Conservation (phyloP, 2,113 vertebrate genomes). For the Datnioides undecimradiatus region DNA sequence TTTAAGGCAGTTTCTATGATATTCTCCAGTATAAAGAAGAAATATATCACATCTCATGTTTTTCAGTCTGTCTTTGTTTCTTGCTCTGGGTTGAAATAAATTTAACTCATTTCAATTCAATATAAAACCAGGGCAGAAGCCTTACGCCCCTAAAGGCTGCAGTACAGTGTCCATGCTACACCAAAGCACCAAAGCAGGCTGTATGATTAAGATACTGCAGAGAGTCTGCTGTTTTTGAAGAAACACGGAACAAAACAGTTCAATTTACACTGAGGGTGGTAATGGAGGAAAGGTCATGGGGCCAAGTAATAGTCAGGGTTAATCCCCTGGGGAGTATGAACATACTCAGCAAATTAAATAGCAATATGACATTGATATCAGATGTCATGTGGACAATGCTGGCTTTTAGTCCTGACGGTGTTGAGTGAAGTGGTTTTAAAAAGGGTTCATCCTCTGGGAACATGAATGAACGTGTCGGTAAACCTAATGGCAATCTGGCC, state of each 20-base stretch:
- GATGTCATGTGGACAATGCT: not conserved
- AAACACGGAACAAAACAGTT: too few relatives aligned
- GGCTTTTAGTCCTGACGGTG: too few relatives aligned
- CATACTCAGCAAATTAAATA: too few relatives aligned
- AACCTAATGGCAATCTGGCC: too few relatives aligned
- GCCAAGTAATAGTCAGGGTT: not conserved
- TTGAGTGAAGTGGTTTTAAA: not conserved
- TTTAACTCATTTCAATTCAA: constrained; percentile 10
- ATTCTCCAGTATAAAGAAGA: not conserved
- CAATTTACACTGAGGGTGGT: not conserved
- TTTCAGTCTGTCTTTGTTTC: constrained; percentile 27
- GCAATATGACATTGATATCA: too few relatives aligned
- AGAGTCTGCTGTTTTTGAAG: not conserved
- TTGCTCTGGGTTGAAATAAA: constrained; percentile 4
- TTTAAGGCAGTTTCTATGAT: constrained; percentile 9
- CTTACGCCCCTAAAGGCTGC: not conserved
- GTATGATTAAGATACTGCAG: not conserved
- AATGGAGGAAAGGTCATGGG: not conserved
- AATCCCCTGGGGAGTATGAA: not conserved
- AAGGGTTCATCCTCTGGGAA: not conserved
- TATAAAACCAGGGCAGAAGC: not conserved
- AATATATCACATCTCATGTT: constrained; percentile 22
- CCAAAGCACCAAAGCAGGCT: too few relatives aligned
- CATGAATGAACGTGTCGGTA: too few relatives aligned
- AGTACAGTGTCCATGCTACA: constrained; percentile 12